These are phyloP conservation scores for Stomatorhinus ivindoensis DNA, from an alignment of 2,113 vertebrate species.

Conservation along the genomic window DNA sequence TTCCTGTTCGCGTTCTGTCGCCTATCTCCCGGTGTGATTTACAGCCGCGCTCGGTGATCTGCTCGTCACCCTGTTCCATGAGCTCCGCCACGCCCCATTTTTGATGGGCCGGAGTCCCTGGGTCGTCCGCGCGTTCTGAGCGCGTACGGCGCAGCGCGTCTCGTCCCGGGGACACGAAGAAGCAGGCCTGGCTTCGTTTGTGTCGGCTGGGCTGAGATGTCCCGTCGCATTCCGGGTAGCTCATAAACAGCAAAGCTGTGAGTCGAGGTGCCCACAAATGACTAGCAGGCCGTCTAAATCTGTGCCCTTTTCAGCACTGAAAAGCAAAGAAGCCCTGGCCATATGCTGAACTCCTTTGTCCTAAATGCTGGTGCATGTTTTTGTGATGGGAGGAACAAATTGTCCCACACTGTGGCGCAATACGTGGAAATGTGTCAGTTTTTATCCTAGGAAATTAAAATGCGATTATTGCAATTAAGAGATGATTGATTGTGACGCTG, in stretches of 20 bases:
- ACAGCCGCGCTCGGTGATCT: neutral
- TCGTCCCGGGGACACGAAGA: neutral
- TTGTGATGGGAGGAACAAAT: neutral
- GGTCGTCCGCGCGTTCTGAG: neutral
- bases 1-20: neutral
- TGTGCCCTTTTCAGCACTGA: neutral
- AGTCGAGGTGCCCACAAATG: neutral
- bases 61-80: neutral
- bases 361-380: neutral
- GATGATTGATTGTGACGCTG: neutral
- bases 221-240: neutral
- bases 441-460: neutral
- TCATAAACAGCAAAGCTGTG: neutral
- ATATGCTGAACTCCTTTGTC: neutral
- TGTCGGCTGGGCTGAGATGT: neutral
- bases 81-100: neutral
- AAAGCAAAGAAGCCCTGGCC: neutral
- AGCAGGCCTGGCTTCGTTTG: neutral
- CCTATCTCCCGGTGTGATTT: neutral
- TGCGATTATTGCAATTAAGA: neutral
- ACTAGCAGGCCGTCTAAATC: neutral
- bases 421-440: neutral
- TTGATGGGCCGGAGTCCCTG: neutral
- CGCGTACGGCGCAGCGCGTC: neutral
- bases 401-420: neutral